Evolutionary conservation across 2,888 invertebrate species (phyloP).

Genomic region (Torymus aiolomorphi): DNA sequence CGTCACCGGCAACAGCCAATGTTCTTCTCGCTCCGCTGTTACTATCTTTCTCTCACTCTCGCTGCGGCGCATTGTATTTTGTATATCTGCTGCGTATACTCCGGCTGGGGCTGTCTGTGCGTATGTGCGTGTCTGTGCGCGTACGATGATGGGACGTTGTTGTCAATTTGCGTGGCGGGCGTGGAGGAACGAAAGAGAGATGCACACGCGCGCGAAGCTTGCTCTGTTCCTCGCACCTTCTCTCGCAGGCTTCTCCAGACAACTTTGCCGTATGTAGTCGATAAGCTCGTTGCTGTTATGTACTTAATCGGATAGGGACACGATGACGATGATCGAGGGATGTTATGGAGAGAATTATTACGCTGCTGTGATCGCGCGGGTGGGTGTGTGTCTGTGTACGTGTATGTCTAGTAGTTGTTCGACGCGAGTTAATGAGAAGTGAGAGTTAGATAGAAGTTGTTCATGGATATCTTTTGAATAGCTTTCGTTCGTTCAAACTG

Average conservation of each 20-base stretch:
- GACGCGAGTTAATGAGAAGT: constrained; percentile 8
- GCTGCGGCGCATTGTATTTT: not conserved
- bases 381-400: not conserved
- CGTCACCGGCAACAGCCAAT: too few relatives aligned
- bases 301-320: not conserved
- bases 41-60: constrained; percentile 26
- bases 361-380: constrained; percentile 5
- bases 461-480: not conserved
- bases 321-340: constrained; percentile 5
- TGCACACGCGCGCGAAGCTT: constrained; percentile 1
- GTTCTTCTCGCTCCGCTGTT: not conserved
- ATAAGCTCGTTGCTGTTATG: constrained; percentile 25
- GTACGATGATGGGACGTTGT: not conserved
- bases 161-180: constrained; percentile 42
- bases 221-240: constrained; percentile 34
- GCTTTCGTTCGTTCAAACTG: not conserved
- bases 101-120: constrained; percentile 8
- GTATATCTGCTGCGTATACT: not conserved
- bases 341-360: not conserved
- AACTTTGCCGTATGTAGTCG: constrained; percentile 7
- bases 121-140: constrained; percentile 27
- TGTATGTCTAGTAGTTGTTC: not conserved
- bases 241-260: constrained; percentile 33
- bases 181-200: not conserved
- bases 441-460: constrained; percentile 13